Evolutionary conservation across 1,140 invertebrate species (phyloP), one percentile per base, ranked within the genome.

Genomic region (Ostrea edulis): DNA sequence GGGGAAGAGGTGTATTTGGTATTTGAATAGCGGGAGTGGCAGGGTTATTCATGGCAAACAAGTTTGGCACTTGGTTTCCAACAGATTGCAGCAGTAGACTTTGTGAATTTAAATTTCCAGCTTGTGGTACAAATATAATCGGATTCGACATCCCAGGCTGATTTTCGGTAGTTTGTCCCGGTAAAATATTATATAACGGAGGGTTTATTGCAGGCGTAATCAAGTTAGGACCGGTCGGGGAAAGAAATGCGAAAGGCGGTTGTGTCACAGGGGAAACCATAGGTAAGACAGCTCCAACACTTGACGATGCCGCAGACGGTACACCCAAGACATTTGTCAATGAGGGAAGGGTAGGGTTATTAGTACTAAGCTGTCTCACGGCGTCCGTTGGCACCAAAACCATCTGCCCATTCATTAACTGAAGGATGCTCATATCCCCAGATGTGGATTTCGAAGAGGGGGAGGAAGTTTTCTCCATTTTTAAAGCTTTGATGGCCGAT

Each of bases 391-490:
- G 65, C 12, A 71, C 22, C 12, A 71, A 29, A 25, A 71, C 65
- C 65, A 71, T 25, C 25, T 71, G 65, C 29, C 65, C 65, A 22
- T 71, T 71, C 65, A 71, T 71, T 29, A 71, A 25, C 22, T 71
- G 65, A 22, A 71, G 25, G n/a, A 71, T 71, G 25, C 65, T 25
- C 65, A 71, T 71, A 20, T 29, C 65, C 7, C 22, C 22, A 12
- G n/a, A 25, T 4, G 65, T 22, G n/a, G 58, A 0, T n/a, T 17
- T n/a, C n/a, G 17, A 62, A 62, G 58, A n/a, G 17, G 9, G 58
- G 5, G 35, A 44, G 5, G 35, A 44, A 44, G 35, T 44, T 44
- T 44, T 5, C 35, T 44, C 35, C 35, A 44, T 44, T 44, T 44
- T 44, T 44, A 44, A 44, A 1, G 35, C 35, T 1, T 44, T 44